Evolutionary conservation across 2,888 invertebrate species (phyloP), one percentile per base, ranked within the genome.

Genomic region (Ophion ventricosus): DNA sequence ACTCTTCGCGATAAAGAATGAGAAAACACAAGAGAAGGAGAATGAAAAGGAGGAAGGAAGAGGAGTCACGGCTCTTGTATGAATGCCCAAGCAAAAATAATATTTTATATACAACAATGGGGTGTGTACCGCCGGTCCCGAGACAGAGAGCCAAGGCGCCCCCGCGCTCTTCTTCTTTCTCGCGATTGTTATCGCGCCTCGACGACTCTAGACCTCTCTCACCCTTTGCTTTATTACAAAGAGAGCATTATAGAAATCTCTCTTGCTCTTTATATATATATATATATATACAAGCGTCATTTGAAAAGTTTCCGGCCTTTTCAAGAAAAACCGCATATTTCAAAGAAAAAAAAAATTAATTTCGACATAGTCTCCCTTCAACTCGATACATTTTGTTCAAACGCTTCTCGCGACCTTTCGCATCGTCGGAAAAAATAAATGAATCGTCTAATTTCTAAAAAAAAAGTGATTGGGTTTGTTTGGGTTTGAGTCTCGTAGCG

Each of bases 51-150:
- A 82, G 64, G 61, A 43, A 82, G 73, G 70, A 69, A 81, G 75
- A 77, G 73, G 67, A 78, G 80, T 79, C 79, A 63, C 64, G 64
- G 72, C 49, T 79, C 63, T 78, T 75, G 86, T 88, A 90, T 91
- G 90, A 91, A 92, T 91, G 88, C 90, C 88, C 88, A 87, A 86
- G 90, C 90, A 87, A 91, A 84, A 91, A 91, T 91, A 91, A 91
- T 91, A 92, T 91, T 91, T 91, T 91, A 91, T 90, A 90, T 89
- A 89, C 89, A 91, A 92, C 91, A 92, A 91, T 89, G 89, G 89
- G 72, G 75, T 72, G 75, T 57, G 76, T 82, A 74, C 70, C 85
- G 54, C 79, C 80, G 61, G n/a, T n/a, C n/a, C 82, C 75, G 78
- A 82, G 74, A 75, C 63, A 61, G 77, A 61, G 77, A 69, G 77